phyloP scores from a whole-genome alignment of 2,888 invertebrate species.

The Tuberolachnus salignus region DNA sequence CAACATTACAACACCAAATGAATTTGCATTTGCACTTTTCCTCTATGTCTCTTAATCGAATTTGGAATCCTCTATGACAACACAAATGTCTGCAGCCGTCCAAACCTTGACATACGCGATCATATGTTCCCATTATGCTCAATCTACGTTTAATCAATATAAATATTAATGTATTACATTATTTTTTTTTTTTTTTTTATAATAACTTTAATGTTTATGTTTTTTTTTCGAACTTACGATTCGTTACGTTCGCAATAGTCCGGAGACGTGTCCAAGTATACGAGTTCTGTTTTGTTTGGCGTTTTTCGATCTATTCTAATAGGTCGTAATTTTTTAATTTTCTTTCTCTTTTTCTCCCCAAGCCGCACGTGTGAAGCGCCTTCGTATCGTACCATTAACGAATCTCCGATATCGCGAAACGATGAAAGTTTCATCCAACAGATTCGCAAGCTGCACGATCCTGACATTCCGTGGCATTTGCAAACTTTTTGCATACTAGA shows the following conservation, averaged over 20 bases:
- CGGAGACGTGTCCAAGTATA: constrained; percentile 87
- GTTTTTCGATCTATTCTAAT: constrained; percentile 79
- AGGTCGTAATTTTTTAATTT: constrained; percentile 73
- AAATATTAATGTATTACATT: no score
- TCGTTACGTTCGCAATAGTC: constrained; percentile 88
- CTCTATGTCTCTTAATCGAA: constrained; percentile 78
- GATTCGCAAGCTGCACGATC: constrained; percentile 86
- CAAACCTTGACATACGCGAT: constrained; percentile 83
- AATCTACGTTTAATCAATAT: constrained; percentile 66
- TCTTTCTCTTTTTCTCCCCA: constrained; percentile 70
- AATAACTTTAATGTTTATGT: no score
- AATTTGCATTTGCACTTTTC: constrained; percentile 89
- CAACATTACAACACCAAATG: constrained; percentile 89
- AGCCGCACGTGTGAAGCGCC: constrained; percentile 83
- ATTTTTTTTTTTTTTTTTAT: no score
- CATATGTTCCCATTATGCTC: constrained; percentile 81
- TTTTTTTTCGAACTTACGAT: constrained; percentile 68
- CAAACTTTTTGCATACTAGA: constrained; percentile 81
- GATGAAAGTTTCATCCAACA: constrained; percentile 86
- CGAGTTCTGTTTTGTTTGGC: constrained; percentile 88
- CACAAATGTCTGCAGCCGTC: constrained; percentile 87
- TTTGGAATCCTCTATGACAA: constrained; percentile 88
- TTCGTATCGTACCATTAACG: constrained; percentile 80
- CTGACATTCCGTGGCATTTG: constrained; percentile 93
- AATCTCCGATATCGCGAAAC: constrained; percentile 78